Conservation (phyloP, 2,797 vertebrate species). For the Silurus lanzhouensis region DNA sequence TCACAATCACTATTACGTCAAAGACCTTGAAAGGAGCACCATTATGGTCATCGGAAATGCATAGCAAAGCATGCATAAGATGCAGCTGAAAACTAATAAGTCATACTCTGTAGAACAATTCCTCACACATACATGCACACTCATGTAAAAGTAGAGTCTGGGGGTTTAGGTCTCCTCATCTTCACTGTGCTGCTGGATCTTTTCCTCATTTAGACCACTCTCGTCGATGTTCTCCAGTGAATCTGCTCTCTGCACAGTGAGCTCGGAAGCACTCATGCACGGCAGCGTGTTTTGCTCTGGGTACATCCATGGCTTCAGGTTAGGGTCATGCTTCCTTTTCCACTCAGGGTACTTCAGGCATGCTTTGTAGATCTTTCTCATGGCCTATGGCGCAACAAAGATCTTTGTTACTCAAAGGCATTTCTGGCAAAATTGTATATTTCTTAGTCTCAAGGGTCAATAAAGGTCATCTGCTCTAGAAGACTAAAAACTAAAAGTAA, state of each 20-base stretch:
- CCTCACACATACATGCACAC: slow-evolving; percentile 33
- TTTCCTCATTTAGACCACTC: slow-evolving; percentile 77
- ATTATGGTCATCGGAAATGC: slow-evolving; percentile 20
- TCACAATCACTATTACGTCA: slow-evolving; percentile 28
- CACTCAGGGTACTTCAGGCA: slow-evolving; percentile 85
- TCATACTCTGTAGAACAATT: slow-evolving; percentile 42
- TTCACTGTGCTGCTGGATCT: slow-evolving; percentile 73
- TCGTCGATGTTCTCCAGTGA: slow-evolving; percentile 85
- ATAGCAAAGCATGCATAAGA: slow-evolving; percentile 32
- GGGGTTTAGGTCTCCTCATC: slow-evolving; percentile 71
- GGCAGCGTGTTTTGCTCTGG: slow-evolving; percentile 82
- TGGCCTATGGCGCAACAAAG: slow-evolving; percentile 67
- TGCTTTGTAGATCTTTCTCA: slow-evolving; percentile 89
- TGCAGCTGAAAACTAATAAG: slow-evolving; percentile 29
- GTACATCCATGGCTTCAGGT: slow-evolving; percentile 82
- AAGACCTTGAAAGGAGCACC: slow-evolving; percentile 21
- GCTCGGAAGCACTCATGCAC: slow-evolving; percentile 71
- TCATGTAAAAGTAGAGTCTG: slow-evolving; percentile 22
- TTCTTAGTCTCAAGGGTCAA: background rate
- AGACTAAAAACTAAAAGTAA: background rate
- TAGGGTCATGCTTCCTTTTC: slow-evolving; percentile 79
- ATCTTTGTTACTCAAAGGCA: slow-evolving; percentile 3
- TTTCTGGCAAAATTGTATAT: background rate
- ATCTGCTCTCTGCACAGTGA: slow-evolving; percentile 75
- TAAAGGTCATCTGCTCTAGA: background rate